Evolutionary conservation across 2,888 invertebrate species (phyloP).

Genomic region (Aquatica leii): DNA sequence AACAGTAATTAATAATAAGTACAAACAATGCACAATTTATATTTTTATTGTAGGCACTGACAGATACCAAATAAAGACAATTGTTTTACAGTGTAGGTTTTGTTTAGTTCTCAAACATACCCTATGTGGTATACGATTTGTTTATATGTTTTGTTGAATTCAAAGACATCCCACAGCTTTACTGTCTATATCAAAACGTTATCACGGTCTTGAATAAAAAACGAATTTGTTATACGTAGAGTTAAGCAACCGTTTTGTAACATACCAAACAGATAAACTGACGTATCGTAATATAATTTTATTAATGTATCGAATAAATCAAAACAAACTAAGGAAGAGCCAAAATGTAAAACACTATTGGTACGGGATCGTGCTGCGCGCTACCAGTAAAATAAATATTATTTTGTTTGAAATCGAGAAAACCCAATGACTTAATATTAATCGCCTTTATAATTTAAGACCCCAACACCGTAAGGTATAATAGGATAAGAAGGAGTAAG

Average conservation of each 20-base stretch:
- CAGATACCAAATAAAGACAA: not conserved
- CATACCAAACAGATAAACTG: slow-evolving; percentile 43
- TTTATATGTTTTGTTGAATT: slow-evolving; percentile 45
- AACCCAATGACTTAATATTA: slow-evolving; percentile 26
- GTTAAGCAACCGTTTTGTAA: slow-evolving; percentile 37
- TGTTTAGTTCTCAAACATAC: slow-evolving; percentile 6
- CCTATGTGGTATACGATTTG: slow-evolving; percentile 31
- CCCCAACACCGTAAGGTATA: too few species aligned
- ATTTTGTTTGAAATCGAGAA: slow-evolving; percentile 24
- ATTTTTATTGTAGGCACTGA: too few species aligned
- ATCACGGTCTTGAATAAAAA: slow-evolving; percentile 57
- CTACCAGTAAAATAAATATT: slow-evolving; percentile 29
- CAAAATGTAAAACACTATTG: slow-evolving; percentile 45
- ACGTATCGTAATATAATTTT: slow-evolving; percentile 49
- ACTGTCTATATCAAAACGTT: slow-evolving; percentile 53
- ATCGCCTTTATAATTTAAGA: slow-evolving; percentile 24
- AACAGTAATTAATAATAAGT: too few species aligned
- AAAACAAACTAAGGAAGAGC: slow-evolving; percentile 46
- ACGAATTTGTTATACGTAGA: slow-evolving; percentile 56
- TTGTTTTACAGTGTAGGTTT: slow-evolving; percentile 31
- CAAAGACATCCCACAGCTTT: slow-evolving; percentile 50
- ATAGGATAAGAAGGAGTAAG: too few species aligned
- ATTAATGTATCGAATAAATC: slow-evolving; percentile 53
- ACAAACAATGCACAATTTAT: too few species aligned
- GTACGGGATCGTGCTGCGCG: slow-evolving; percentile 37